Evolutionary conservation across 2,113 vertebrate genomes (phyloP).

Genomic region (Phalacrocorax brasilianus): DNA sequence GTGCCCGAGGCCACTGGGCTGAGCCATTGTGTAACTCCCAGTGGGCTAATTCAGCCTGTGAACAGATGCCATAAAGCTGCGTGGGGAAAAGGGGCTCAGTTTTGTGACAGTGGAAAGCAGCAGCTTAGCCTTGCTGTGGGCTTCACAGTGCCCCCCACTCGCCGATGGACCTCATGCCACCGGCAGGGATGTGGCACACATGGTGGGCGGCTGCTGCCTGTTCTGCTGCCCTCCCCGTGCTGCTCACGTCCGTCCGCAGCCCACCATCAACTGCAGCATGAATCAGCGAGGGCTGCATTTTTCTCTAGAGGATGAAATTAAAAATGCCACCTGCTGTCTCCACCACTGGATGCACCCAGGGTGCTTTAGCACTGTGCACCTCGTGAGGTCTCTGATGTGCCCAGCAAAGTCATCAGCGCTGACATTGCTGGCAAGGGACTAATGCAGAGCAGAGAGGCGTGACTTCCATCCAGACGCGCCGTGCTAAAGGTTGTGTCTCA

Average conservation of each 20-base stretch:
- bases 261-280: fast-evolving
- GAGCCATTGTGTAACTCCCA: neutral
- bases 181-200: neutral
- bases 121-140: neutral
- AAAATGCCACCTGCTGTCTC: neutral
- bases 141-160: fast-evolving
- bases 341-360: neutral
- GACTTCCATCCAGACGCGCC: fast-evolving
- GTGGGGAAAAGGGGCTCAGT: too few relatives aligned
- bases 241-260: neutral
- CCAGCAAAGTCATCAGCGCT: neutral
- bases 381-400: fast-evolving
- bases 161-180: fast-evolving
- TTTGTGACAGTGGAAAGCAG: neutral
- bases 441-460: neutral
- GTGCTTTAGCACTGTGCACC: neutral
- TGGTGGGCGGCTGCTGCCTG: neutral
- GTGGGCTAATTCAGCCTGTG: neutral
- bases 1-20: neutral
- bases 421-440: neutral
- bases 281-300: neutral
- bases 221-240: neutral
- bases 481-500: neutral
- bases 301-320: neutral
- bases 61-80: neutral